Evolutionary conservation across 2,113 vertebrate genomes (phyloP).

Genomic region (Setophaga coronata): DNA sequence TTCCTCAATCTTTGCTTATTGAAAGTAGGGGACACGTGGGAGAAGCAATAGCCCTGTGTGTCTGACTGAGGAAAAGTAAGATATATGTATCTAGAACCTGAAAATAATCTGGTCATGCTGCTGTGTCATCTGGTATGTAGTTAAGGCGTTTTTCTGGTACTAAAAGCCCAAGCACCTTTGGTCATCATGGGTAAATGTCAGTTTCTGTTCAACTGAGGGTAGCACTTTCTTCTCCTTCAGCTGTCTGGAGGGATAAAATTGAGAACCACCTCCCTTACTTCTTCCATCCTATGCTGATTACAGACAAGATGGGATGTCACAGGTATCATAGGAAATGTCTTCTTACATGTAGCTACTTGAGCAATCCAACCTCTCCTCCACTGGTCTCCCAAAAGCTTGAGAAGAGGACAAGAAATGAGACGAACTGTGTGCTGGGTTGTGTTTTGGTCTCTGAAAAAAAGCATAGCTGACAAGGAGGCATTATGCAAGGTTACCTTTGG

Average conservation of each 20-base stretch:
- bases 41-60: not conserved
- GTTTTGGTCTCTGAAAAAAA: not conserved
- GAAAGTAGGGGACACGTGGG: not conserved
- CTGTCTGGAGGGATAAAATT: not conserved
- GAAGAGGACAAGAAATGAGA: not conserved
- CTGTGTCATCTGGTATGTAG: rapidly evolving
- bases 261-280: not conserved
- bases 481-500: not conserved
- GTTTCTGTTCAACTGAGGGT: not conserved
- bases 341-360: not conserved
- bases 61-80: not conserved
- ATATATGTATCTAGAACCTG: not conserved
- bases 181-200: not conserved
- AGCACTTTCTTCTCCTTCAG: not conserved
- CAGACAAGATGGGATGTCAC: not conserved
- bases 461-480: not conserved
- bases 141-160: not conserved
- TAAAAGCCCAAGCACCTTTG: not conserved
- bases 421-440: not conserved
- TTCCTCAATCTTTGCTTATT: not conserved
- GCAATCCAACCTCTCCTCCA: not conserved
- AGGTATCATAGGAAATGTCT: not conserved
- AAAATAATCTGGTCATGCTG: not conserved
- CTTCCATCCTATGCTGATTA: not conserved
- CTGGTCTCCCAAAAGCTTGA: not conserved